phyloP scores from a whole-genome alignment of 2,888 invertebrate genomes.

The Trilocha varians region DNA sequence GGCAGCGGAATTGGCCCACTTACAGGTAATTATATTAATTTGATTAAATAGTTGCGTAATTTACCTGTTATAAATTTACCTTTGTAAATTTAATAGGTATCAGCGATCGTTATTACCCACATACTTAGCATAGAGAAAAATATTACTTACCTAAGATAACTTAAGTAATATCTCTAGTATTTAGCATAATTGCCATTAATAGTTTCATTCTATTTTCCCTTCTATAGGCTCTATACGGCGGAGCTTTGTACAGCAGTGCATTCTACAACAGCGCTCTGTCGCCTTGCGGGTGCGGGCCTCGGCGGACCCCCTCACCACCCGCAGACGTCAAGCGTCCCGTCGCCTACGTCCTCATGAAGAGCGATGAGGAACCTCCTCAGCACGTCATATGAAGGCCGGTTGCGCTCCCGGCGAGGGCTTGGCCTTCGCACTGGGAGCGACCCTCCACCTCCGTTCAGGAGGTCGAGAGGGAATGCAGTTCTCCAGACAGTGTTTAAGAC shows the following conservation, averaged over 20 bases:
- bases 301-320: slow-evolving; percentile 57
- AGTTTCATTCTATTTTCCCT: too few relatives aligned
- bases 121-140: too few relatives aligned
- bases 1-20: slow-evolving; percentile 80
- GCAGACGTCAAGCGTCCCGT: slow-evolving; percentile 68
- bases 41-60: slow-evolving; percentile 9
- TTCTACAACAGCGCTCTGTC: slow-evolving; percentile 59
- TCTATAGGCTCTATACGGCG: slow-evolving; percentile 59
- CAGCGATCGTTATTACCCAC: too few relatives aligned
- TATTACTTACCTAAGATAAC: too few relatives aligned
- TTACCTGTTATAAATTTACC: not conserved
- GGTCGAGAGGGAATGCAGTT: slow-evolving; percentile 36
- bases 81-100: too few relatives aligned
- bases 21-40: slow-evolving; percentile 50
- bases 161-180: too few relatives aligned
- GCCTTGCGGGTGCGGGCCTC: slow-evolving; percentile 62
- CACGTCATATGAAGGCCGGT: slow-evolving; percentile 91
- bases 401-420: slow-evolving; percentile 81
- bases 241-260: slow-evolving; percentile 62
- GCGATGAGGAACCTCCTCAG: slow-evolving; percentile 71
- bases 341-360: slow-evolving; percentile 78
- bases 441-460: slow-evolving; percentile 58
- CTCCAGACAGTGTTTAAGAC: slow-evolving; percentile 59
- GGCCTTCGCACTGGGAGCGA: slow-evolving; percentile 67
- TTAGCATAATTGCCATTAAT: too few relatives aligned